Percentiles rank a stretch among this genome's conserved stretches.
phyloP scores from a whole-genome alignment of 2,888 invertebrate species.

The Melieria crassipennis region DNA sequence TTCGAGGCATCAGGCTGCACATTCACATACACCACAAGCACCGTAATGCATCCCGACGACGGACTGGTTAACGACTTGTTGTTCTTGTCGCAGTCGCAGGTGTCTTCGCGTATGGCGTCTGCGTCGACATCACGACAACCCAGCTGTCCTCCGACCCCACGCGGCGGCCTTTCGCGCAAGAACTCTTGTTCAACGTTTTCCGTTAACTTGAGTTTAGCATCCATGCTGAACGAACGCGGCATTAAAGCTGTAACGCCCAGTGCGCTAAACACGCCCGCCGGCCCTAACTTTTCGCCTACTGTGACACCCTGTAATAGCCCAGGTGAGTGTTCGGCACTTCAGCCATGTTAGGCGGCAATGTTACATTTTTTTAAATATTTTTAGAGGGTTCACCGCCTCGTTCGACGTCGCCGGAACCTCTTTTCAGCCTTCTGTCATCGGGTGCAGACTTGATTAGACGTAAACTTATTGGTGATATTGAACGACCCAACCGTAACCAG shows the following conservation, averaged over 20 bases:
- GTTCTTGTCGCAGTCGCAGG: conserved; percentile 71
- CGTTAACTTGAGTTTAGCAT: conserved; percentile 75
- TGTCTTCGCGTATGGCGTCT: conserved; percentile 77
- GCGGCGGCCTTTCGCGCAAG: conserved; percentile 73
- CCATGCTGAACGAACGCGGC: conserved; percentile 81
- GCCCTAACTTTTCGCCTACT: conserved; percentile 78
- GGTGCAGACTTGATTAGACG: conserved; percentile 75
- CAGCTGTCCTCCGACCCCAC: conserved; percentile 66
- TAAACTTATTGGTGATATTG: conserved; percentile 69
- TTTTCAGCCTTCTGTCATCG: conserved; percentile 70
- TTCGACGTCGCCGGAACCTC: conserved; percentile 63
- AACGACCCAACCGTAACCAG: conserved; percentile 57
- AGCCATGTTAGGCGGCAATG: not conserved
- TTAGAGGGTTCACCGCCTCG: conserved; percentile 70
- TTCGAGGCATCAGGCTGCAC: conserved; percentile 82
- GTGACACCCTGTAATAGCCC: conserved; percentile 91
- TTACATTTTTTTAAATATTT: conserved; percentile 4
- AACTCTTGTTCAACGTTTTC: conserved; percentile 85
- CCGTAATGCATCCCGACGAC: conserved; percentile 90
- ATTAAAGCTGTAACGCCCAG: conserved; percentile 79
- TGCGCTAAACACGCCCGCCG: conserved; percentile 73
- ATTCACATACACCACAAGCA: conserved; percentile 88
- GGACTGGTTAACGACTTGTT: conserved; percentile 73
- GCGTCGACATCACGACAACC: conserved; percentile 69
- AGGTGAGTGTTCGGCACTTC: conserved; percentile 59